These are phyloP conservation scores for Camponotus vicinus DNA, from an alignment of 1,140 invertebrate species.

Conservation along the genomic window DNA sequence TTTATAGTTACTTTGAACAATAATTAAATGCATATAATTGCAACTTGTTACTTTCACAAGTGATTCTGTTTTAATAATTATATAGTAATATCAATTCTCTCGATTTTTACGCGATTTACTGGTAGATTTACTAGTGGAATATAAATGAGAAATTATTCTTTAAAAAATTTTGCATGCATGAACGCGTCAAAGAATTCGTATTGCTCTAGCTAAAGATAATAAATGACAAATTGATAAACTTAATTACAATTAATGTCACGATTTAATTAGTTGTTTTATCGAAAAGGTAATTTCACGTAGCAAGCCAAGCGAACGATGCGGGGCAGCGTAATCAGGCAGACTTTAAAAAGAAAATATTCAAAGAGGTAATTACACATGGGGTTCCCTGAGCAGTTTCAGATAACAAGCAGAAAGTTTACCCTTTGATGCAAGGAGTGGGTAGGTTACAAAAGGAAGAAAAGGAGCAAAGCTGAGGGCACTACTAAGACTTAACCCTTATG, in stretches of 20 bases:
- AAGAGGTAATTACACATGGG: slow-evolving; percentile 60
- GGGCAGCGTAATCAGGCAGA: slow-evolving; percentile 21
- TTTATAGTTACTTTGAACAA: slow-evolving; percentile 70
- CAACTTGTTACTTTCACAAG: background rate
- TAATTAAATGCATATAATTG: slow-evolving; percentile 75
- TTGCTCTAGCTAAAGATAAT: background rate
- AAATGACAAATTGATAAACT: background rate
- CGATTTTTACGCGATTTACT: slow-evolving; percentile 18
- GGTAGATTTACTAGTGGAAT: background rate
- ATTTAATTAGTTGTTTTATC: slow-evolving; percentile 36
- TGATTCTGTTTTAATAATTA: slow-evolving; percentile 10
- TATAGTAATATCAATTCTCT: background rate
- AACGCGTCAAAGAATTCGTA: background rate
- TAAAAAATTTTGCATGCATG: background rate
- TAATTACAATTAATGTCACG: slow-evolving; percentile 33
- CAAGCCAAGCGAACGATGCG: slow-evolving; percentile 35
- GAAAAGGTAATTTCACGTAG: slow-evolving; percentile 25
- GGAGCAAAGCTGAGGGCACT: slow-evolving; percentile 50
- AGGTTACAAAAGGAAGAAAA: slow-evolving; percentile 70
- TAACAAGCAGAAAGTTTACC: slow-evolving; percentile 68
- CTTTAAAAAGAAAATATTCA: slow-evolving; percentile 57
- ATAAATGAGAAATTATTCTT: background rate
- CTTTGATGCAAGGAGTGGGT: slow-evolving; percentile 65
- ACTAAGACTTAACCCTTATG: slow-evolving; percentile 78
- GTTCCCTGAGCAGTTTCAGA: slow-evolving; percentile 63